Percentiles rank a stretch among this genome's conserved stretches.
phyloP scores from a whole-genome alignment of 2,888 invertebrate genomes.

The Falcaria lacertinaria region DNA sequence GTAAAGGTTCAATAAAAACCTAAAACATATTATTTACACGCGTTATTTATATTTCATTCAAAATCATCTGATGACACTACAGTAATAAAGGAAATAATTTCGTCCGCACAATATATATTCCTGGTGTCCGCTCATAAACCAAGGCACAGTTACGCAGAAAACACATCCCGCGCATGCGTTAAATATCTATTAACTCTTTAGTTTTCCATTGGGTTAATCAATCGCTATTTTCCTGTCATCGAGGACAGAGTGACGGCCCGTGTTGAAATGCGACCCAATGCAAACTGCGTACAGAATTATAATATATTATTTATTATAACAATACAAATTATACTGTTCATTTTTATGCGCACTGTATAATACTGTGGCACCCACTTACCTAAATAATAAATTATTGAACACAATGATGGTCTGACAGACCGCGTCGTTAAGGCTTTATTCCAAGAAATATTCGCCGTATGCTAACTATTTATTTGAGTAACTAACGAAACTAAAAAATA shows the following conservation, averaged over 20 bases:
- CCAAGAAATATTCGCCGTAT: neutral
- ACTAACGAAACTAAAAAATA: neutral
- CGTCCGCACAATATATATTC: too few relatives aligned
- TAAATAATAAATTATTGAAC: constrained; percentile 29
- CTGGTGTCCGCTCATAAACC: neutral
- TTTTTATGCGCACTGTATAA: constrained; percentile 15
- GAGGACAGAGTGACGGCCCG: constrained; percentile 46
- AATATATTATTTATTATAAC: constrained; percentile 38
- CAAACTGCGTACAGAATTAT: constrained; percentile 45
- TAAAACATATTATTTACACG: too few relatives aligned
- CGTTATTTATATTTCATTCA: too few relatives aligned
- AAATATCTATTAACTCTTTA: constrained; percentile 49
- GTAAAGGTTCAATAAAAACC: too few relatives aligned
- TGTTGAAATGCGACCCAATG: constrained; percentile 46
- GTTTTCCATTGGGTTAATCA: constrained; percentile 51
- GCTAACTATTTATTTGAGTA: neutral
- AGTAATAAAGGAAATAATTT: too few relatives aligned
- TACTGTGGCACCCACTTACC: constrained; percentile 31
- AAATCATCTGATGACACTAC: too few relatives aligned
- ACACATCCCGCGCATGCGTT: constrained; percentile 25
- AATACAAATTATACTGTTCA: constrained; percentile 13
- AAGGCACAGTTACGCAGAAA: constrained; percentile 2
- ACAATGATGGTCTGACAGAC: constrained; percentile 9
- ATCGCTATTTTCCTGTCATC: constrained; percentile 61
- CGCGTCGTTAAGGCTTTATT: neutral